Evolutionary conservation across 1,140 invertebrate species (phyloP).

Genomic region (Caenorhabditis elegans): WBcel235 BX284603.4:10271001-10271500

Average conservation of each 20-base stretch:
- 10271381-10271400: neutral
- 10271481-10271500: too few species aligned
- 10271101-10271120: too few species aligned
- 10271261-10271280: neutral
- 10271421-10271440: too few species aligned
- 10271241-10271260: neutral
- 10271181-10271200: too few species aligned
- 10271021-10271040: neutral
- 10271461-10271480: too few species aligned
- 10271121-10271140: too few species aligned
- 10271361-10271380: neutral
- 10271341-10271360: conserved; percentile 21
- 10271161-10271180: too few species aligned
- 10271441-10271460: too few species aligned
- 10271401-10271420: too few species aligned
- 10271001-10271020: neutral
- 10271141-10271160: too few species aligned
- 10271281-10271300: neutral
- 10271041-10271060: conserved; percentile 15
- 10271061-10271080: neutral
- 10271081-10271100: neutral
- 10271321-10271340: conserved; percentile 21
- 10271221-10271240: neutral
- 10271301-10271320: conserved; percentile 32
- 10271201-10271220: too few species aligned